Base-by-base conservation (phyloP, 2,113 vertebrate genomes). In the Nothoprocta pentlandii region DNA sequence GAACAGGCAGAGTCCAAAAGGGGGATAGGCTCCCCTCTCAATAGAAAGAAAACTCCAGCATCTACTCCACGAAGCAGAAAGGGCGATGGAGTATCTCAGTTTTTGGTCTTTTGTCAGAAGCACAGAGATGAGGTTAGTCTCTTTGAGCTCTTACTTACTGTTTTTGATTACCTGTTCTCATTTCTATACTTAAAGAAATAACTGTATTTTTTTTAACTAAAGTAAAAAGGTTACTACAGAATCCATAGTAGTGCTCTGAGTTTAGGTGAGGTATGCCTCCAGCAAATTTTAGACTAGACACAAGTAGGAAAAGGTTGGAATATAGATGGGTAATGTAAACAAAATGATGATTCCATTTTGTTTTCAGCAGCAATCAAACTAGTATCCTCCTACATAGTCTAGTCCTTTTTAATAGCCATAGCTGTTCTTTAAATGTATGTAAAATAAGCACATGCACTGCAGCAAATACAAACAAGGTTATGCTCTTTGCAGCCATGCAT, bases 101-200 rank as follows among this genome's bases (percentile, higher is more conserved):
- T 98, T 86, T 92, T 98, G 96, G 98, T 98, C 68, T 98, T 98
- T 92, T 98, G 98, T 92, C 98, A 98, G 92, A 98, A 98, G 96
- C 98, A 98, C 93, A 97, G 97, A 97, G 98, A 98, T 63, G 98
- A 98, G 98, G 98, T 98, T 79, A 93, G 98, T 98, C 32, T 63
- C 32, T 74, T 64, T 51, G 9, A 46, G 32, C 47, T 71, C 12
- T 83, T 94, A 34, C 12, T 83, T 94, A 34, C 0, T 90, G 8
- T 59, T 78, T 34, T 80, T 85, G 74, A 51, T 73, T 85, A 11
- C 16, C 21, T 83, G 32, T 89, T 82, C 58, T 89, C 11, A 8
- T 91, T 85, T 58, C 66, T 80, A 10, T 91, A 61, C 36, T 71
- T 68, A 16, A 86, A 82, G 42, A 61, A 93, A 39, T 62, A 62